These are phyloP conservation scores for Hemibates koningsi DNA, from an alignment of 2,113 vertebrate species.

Conservation along the genomic window DNA sequence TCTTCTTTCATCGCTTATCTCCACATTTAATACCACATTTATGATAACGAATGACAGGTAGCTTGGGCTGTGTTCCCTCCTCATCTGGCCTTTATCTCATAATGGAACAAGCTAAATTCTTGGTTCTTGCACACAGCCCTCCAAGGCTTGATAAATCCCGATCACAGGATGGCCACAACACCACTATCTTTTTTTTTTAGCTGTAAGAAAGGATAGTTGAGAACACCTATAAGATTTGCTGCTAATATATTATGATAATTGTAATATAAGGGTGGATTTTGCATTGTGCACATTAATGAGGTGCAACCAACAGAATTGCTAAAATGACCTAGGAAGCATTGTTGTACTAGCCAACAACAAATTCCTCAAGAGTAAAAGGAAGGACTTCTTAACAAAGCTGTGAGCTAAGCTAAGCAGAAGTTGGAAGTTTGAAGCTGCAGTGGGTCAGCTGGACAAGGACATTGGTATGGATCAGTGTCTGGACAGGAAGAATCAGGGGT, in stretches of 20 bases:
- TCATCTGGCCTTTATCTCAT: slow-evolving; percentile 53
- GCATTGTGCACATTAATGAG: neutral
- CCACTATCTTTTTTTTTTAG: slow-evolving; percentile 19
- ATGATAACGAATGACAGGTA: slow-evolving; percentile 69
- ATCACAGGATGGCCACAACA: slow-evolving; percentile 33
- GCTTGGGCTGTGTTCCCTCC: slow-evolving; percentile 30
- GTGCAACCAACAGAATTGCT: neutral
- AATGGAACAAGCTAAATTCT: slow-evolving; percentile 63
- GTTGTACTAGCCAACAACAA: neutral
- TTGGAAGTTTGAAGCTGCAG: slow-evolving; percentile 3
- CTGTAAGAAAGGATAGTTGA: neutral
- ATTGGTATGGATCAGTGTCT: slow-evolving; percentile 41
- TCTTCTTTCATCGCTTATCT: slow-evolving; percentile 66
- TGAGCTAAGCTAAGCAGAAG: neutral
- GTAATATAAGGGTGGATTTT: neutral
- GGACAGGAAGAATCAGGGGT: slow-evolving; percentile 54
- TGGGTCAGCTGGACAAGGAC: slow-evolving; percentile 44
- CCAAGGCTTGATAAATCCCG: slow-evolving; percentile 22
- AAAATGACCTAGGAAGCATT: neutral
- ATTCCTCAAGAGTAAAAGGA: slow-evolving; percentile 3
- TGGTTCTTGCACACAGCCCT: neutral
- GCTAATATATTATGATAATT: neutral
- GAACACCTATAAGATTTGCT: neutral
- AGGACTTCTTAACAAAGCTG: neutral
- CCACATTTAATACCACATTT: slow-evolving; percentile 62